Conservation (phyloP, 2,113 vertebrate genomes). For the Laticauda colubrina region DNA sequence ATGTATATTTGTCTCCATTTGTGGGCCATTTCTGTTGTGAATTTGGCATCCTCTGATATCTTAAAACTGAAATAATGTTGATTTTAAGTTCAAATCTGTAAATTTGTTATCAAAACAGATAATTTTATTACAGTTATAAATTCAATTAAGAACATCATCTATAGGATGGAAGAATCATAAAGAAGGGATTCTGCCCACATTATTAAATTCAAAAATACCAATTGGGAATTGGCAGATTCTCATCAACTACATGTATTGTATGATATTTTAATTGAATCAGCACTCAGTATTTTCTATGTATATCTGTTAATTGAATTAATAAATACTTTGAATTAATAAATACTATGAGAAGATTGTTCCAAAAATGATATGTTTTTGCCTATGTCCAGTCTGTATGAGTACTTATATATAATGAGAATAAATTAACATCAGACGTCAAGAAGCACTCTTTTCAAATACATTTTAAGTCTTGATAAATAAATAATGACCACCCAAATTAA, state of each 20-base stretch:
- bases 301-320: not conserved
- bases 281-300: not conserved
- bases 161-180: not conserved
- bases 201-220: not conserved
- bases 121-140: not conserved
- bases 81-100: not conserved
- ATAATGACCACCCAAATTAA: slow-evolving; percentile 8
- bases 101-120: not conserved
- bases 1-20: not conserved
- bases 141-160: not conserved
- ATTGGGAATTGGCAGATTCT: not conserved
- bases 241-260: not conserved
- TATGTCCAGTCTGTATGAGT: not conserved
- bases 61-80: not conserved
- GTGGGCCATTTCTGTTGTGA: not conserved
- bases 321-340: not conserved
- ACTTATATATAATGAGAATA: not conserved
- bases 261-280: not conserved
- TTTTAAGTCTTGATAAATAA: slow-evolving; percentile 14
- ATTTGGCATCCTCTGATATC: not conserved
- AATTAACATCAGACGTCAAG: not conserved
- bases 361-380: not conserved
- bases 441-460: slow-evolving; percentile 17
- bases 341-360: not conserved
- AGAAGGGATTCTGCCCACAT: not conserved